These are phyloP conservation scores for Eulacestoma nigropectus DNA, from an alignment of 2,113 vertebrate species.

Conservation along the genomic window DNA sequence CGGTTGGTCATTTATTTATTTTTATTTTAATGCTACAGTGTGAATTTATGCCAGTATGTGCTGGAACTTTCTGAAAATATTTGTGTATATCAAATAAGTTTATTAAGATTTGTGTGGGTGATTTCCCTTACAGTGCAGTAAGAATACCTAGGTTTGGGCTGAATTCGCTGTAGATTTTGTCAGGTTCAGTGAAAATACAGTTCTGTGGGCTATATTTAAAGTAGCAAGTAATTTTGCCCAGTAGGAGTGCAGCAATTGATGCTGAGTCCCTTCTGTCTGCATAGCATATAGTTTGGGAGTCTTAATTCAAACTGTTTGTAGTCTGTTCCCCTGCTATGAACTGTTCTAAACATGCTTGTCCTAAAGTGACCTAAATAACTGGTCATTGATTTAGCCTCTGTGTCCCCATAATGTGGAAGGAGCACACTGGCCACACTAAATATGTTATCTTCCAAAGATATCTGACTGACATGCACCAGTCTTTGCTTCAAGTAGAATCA, in stretches of 20 bases:
- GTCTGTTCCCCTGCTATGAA: neutral
- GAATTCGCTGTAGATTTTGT: neutral
- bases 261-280: constrained; percentile 33
- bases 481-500: neutral
- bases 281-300: neutral
- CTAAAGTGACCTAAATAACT: neutral
- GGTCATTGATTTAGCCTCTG: neutral
- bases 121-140: neutral
- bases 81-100: neutral
- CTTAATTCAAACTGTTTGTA: neutral
- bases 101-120: neutral
- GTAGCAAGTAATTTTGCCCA: constrained; percentile 26
- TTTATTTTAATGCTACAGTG: neutral
- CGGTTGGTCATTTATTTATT: neutral
- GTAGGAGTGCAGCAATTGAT: constrained; percentile 9
- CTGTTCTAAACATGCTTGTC: neutral
- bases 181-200: neutral
- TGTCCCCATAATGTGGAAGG: neutral
- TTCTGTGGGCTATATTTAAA: constrained; percentile 27
- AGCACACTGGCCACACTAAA: neutral
- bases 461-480: neutral
- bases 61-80: neutral
- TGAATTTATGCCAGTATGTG: neutral
- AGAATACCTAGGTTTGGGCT: neutral
- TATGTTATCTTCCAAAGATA: neutral